These are phyloP conservation scores for Amiota minor DNA, from an alignment of 2,888 invertebrate genomes.

Conservation along the genomic window DNA sequence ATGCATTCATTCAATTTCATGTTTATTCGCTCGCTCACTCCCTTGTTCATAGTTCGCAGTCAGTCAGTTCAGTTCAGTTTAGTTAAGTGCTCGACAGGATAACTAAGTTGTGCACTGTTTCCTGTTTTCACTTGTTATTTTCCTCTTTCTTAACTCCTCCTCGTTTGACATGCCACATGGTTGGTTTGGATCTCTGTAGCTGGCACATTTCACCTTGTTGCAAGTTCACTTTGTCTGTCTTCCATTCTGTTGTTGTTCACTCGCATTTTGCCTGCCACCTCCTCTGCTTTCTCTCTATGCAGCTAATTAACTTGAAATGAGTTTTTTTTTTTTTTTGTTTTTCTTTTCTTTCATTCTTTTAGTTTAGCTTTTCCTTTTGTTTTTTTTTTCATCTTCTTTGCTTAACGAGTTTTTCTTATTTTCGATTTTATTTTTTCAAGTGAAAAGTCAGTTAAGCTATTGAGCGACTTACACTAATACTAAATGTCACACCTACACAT, in stretches of 20 bases:
- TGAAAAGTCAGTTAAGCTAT: constrained; percentile 9
- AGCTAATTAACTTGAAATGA: constrained; percentile 58
- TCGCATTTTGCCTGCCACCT: neutral
- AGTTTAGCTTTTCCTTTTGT: constrained; percentile 25
- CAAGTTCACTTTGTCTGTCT: neutral
- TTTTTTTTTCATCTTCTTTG: neutral
- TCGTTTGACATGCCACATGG: neutral
- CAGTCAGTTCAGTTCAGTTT: constrained; percentile 9
- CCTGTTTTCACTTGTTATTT: neutral
- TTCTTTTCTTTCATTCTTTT: constrained; percentile 24
- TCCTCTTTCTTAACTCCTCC: neutral
- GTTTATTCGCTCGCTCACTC: neutral
- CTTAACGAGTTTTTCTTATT: constrained; percentile 13
- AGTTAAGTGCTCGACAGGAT: constrained; percentile 8
- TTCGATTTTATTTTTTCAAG: neutral
- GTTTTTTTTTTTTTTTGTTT: constrained; percentile 37
- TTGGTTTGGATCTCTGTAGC: too few species aligned
- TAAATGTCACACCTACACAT: constrained; percentile 1
- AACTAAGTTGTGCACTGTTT: constrained; percentile 17
- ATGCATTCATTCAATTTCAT: constrained; percentile 52
- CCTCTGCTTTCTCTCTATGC: neutral
- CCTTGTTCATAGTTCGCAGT: constrained; percentile 40
- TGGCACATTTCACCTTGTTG: neutral
- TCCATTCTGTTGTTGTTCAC: neutral
- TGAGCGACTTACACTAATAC: neutral